Percentiles rank a stretch among this genome's conserved stretches.
These are phyloP conservation scores for Atopsyche davidsoni DNA, from an alignment of 1,140 invertebrate species.

Conservation along the genomic window DNA sequence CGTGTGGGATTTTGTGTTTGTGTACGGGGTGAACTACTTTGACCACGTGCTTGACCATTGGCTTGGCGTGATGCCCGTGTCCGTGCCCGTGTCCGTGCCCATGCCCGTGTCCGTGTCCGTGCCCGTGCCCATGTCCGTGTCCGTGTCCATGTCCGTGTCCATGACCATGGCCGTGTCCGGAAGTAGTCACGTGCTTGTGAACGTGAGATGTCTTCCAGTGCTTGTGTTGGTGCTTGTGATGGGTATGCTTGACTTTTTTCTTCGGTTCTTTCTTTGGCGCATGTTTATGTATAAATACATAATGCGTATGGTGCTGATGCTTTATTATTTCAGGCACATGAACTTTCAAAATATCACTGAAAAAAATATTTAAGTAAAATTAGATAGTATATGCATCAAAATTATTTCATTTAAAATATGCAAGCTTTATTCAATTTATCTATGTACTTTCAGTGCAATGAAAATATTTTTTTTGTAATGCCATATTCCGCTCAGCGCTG, in stretches of 20 bases:
- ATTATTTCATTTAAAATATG: too few species aligned
- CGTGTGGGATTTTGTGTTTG: constrained; percentile 30
- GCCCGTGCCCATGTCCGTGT: constrained; percentile 10
- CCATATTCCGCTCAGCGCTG: too few species aligned
- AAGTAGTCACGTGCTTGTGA: constrained; percentile 14
- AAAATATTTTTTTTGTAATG: too few species aligned
- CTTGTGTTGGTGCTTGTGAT: constrained; percentile 40
- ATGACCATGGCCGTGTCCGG: constrained; percentile 1
- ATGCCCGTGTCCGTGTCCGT: too few species aligned
- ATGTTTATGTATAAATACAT: constrained; percentile 50
- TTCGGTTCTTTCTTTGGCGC: constrained; percentile 39
- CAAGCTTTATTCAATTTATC: too few species aligned
- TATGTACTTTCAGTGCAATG: too few species aligned
- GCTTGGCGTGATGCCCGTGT: too few species aligned
- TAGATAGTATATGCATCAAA: too few species aligned
- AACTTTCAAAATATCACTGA: constrained; percentile 50
- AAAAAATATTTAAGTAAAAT: too few species aligned
- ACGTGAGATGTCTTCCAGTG: constrained; percentile 27
- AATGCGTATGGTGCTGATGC: constrained; percentile 52
- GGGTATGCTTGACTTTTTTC: constrained; percentile 45
- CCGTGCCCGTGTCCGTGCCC: too few species aligned
- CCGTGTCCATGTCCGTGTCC: constrained; percentile 1
- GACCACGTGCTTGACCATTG: constrained; percentile 18
- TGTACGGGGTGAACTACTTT: too few species aligned
- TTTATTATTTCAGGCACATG: constrained; percentile 53